Evolutionary conservation across 1,140 invertebrate species (phyloP), one percentile per base, ranked within the genome.

Genomic region (Caerostris darwini): DNA sequence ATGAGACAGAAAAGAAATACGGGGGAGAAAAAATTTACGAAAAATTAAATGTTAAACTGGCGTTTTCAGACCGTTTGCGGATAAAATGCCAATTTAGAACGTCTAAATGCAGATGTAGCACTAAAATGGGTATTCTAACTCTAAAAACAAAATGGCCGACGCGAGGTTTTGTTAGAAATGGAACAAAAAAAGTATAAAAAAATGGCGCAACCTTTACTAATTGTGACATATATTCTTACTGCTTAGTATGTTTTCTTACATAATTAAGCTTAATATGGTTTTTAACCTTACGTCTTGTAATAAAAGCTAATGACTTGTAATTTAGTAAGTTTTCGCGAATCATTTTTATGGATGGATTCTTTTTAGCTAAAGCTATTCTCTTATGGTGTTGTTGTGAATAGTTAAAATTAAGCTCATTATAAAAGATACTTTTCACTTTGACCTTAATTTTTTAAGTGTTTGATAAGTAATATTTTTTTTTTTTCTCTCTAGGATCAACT

Each of bases 1-100:
- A 90, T 90, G 88, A 71, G 88, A 71, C 53, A 90, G 88, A 90
- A 90, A 58, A 57, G 59, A 88, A 87, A 64, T 57, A 88, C 82
- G 54, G 56, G 14, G 8, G 69, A 71, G 82, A 12, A 34, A 14
- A 58, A 85, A 57, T 85, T 85, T n/a, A 12, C 14, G 54, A 85
- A 85, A 57, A 14, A 54, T 12, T 19, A 85, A 57, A 12, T 34
- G 69, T n/a, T 10, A 19, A 10, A 71, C 19, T 34, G 19, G 69
- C 69, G n/a, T 71, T 50, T 71, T 71, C 69, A 34, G 69, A 34
- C 69, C 69, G 54, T 85, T 85, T 85, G 54, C 82, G 82, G 82
- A 85, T 85, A 58, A 85, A 85, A 85, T 85, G 54, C 82, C 82
- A 54, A 85, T 85, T 85, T 85, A 85, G 54, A 54, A 56, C 14